Evolutionary conservation across 2,113 vertebrate genomes (phyloP).

Genomic region (Coptodon bakossiorum): DNA sequence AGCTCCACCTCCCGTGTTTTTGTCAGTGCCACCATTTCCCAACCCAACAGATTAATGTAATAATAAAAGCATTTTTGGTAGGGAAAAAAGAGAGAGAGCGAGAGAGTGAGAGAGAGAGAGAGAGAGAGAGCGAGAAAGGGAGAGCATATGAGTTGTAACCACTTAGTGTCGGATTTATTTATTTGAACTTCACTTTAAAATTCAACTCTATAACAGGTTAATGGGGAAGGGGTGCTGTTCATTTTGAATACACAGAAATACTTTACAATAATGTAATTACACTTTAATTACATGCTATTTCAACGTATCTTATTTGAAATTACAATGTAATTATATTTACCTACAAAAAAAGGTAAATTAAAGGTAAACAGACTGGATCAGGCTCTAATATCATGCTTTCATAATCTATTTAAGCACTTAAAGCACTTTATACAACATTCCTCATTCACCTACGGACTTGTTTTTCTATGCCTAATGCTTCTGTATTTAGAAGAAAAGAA

Average conservation of each 20-base stretch:
- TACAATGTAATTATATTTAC: neutral
- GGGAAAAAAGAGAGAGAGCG: neutral
- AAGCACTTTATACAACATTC: neutral
- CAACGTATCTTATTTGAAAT: neutral
- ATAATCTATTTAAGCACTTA: neutral
- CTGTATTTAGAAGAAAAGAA: neutral
- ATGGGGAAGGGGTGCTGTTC: neutral
- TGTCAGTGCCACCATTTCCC: neutral
- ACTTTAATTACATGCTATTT: neutral
- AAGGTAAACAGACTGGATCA: neutral
- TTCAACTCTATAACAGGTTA: neutral
- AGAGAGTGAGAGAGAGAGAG: neutral
- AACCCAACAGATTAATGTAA: neutral
- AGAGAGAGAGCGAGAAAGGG: fast-evolving
- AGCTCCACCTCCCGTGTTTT: neutral
- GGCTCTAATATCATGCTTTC: neutral
- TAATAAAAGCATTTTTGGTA: neutral
- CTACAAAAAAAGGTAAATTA: neutral
- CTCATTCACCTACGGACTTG: neutral
- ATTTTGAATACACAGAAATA: neutral
- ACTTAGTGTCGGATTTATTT: neutral
- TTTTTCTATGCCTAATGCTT: neutral
- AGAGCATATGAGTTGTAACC: neutral
- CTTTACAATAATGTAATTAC: neutral
- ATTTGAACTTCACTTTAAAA: neutral